Evolutionary conservation across 2,113 vertebrate genomes (phyloP).

Genomic region (Formicarius rufipectus): DNA sequence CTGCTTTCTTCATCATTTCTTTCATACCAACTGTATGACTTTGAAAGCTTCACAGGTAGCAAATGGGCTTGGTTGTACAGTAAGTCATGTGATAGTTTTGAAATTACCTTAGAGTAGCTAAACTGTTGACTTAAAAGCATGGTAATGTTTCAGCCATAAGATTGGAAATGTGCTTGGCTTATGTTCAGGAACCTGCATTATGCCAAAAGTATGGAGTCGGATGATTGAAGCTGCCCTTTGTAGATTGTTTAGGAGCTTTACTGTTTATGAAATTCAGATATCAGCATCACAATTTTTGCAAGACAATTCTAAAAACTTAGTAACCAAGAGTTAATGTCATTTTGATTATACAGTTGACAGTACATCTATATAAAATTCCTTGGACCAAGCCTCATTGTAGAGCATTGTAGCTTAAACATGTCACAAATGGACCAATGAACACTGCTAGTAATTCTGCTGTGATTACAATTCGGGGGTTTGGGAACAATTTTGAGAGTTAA

Average conservation of each 20-base stretch:
- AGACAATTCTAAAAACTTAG: neutral
- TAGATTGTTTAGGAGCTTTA: neutral
- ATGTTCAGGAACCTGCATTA: neutral
- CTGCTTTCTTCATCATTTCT: neutral
- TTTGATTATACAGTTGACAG: neutral
- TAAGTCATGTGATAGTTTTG: neutral
- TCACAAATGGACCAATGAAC: neutral
- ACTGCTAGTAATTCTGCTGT: neutral
- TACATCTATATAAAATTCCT: neutral
- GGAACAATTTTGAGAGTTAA: neutral
- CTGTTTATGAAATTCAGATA: neutral
- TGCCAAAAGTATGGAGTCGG: neutral
- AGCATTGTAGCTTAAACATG: neutral
- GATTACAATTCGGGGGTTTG: neutral
- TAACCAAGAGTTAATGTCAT: neutral
- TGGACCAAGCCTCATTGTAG: neutral
- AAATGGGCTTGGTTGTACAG: neutral
- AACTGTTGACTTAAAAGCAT: neutral
- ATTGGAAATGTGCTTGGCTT: neutral
- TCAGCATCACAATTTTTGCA: neutral
- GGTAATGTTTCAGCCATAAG: neutral
- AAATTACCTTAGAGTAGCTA: neutral
- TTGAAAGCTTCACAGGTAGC: neutral
- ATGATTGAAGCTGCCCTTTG: neutral
- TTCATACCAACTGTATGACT: neutral